Evolutionary conservation across 2,888 invertebrate species (phyloP).

Genomic region (Ypsolopha scabrella): DNA sequence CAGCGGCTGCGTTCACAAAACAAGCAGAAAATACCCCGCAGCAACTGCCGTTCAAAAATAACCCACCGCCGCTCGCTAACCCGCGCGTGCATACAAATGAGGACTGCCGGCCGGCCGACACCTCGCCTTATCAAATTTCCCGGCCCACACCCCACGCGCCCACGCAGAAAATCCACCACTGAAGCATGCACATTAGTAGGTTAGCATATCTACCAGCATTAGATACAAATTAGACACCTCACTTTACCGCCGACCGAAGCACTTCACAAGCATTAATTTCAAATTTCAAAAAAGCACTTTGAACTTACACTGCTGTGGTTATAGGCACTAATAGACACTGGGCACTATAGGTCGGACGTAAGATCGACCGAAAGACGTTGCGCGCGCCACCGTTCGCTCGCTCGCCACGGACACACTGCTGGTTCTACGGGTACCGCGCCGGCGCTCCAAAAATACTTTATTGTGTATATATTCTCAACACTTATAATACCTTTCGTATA

Average conservation of each 20-base stretch:
- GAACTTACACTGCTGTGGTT: conserved; percentile 44
- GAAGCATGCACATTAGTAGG: conserved; percentile 54
- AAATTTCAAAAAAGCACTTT: conserved; percentile 35
- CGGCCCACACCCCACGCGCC: conserved; percentile 43
- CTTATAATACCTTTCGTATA: conserved; percentile 52
- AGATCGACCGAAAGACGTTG: conserved; percentile 25
- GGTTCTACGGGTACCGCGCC: conserved; percentile 14
- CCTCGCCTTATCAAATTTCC: conserved; percentile 66
- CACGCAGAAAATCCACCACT: conserved; percentile 24
- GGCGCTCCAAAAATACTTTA: conserved; percentile 57
- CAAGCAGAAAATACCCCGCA: conserved; percentile 33
- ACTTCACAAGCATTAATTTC: conserved; percentile 42
- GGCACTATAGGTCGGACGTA: conserved; percentile 17
- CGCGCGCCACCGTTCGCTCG: conserved; percentile 28
- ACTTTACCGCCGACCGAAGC: conserved; percentile 23
- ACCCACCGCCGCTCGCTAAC: conserved; percentile 28
- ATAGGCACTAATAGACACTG: conserved; percentile 17
- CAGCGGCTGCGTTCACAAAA: conserved; percentile 19
- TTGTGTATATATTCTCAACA: conserved; percentile 59
- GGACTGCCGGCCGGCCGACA: conserved; percentile 33
- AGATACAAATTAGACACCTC: conserved; percentile 27
- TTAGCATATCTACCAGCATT: conserved; percentile 45
- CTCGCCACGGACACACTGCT: conserved; percentile 44
- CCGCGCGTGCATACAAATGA: conserved; percentile 61
- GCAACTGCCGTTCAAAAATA: conserved; percentile 49